phyloP scores from a whole-genome alignment of 2,797 vertebrate genomes.

The Loriculus beryllinus region DNA sequence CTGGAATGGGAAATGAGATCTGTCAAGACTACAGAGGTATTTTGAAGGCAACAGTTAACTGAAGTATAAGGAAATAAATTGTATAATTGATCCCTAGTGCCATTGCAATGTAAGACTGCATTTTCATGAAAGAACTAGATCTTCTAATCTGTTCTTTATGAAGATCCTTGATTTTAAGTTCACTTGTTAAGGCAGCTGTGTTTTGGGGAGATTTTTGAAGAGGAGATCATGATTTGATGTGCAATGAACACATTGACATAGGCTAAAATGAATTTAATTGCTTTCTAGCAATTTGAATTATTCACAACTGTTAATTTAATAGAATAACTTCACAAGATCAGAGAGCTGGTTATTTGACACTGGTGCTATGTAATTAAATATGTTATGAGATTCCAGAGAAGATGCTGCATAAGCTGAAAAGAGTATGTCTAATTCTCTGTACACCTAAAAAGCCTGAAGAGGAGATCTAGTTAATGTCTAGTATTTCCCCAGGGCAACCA shows the following conservation, averaged over 20 bases:
- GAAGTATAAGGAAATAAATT: neutral
- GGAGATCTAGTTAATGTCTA: neutral
- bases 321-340: neutral
- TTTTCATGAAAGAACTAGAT: neutral
- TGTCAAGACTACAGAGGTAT: neutral
- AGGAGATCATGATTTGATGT: neutral
- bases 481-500: neutral
- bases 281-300: neutral
- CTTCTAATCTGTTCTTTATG: neutral
- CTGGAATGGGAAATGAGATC: neutral
- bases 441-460: neutral
- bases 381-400: neutral
- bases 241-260: neutral
- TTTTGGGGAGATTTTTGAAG: neutral
- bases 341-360: neutral
- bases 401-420: neutral
- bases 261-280: neutral
- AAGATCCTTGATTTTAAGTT: neutral
- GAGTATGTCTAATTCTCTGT: neutral
- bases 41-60: neutral
- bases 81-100: neutral
- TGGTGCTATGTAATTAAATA: neutral
- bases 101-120: neutral
- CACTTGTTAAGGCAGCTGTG: neutral
- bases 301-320: neutral